Base-by-base conservation (phyloP, 2,888 invertebrate species). In the Dusona sp. region DNA sequence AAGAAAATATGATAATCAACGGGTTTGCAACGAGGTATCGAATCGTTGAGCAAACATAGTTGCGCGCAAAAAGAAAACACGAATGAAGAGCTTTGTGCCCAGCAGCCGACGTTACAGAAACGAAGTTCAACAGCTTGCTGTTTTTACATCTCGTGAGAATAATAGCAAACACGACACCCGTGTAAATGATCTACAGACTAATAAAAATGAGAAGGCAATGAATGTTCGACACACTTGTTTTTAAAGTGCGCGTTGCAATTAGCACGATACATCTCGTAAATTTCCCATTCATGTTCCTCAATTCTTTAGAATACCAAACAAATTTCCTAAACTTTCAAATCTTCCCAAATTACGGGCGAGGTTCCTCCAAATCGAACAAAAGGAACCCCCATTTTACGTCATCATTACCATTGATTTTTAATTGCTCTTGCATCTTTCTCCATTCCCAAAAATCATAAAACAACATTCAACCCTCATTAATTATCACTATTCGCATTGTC, bases 1-100 rank as follows among this genome's bases (percentile, higher is more conserved):
- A 33, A 16, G 45, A 48, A 45, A 64, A 64, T 67, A 78, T 67
- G 67, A 77, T 79, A 51, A 79, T 79, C 79, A 57, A 65, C 36
- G n/a, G 38, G 33, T 78, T 67, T 78, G 22, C 51, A 54, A 68
- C 67, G 67, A 25, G 36, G 25, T 48, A 42, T 45, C 61, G 79
- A 72, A 73, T 48, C 45, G 64, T 72, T 72, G 42, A 73, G 25
- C 64, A 64, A 36, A n/a, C 33, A 22, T 38, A 64, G 29, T 29
- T 45, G 42, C 29, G 33, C 36, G 29, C n/a, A 11, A 38, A 19
- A 54, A 36, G 48, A 19, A 51, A n/a, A 67, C 13, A 29, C 16
- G 61, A 29, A 29, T 54, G n/a, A 54, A 54, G n/a, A 54, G 29
- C 29, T 61, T 61, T 61, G 61, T 61, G 61, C 29, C 29, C 16